Evolutionary conservation across 2,888 invertebrate genomes (phyloP).

Genomic region (Scaptomyza polygonia): DNA sequence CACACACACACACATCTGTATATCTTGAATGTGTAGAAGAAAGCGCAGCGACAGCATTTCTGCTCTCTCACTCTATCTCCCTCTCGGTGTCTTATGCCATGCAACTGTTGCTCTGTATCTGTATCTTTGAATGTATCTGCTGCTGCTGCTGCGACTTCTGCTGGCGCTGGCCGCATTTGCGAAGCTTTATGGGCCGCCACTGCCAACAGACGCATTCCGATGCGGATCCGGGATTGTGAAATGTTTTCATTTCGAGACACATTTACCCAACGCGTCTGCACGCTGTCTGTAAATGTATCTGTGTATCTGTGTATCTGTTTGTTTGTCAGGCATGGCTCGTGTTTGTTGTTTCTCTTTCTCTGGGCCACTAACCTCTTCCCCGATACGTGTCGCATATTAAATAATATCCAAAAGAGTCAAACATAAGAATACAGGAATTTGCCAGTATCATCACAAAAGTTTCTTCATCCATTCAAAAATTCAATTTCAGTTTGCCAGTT

Average conservation of each 20-base stretch:
- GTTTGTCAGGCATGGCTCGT: neutral
- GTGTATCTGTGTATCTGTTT: conserved; percentile 9
- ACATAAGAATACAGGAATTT: conserved; percentile 44
- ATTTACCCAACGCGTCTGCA: conserved; percentile 63
- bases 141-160: conserved; percentile 26
- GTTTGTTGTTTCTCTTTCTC: conserved; percentile 38
- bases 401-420: conserved; percentile 43
- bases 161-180: conserved; percentile 53
- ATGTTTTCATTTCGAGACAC: conserved; percentile 79
- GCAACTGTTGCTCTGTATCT: conserved; percentile 20
- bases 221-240: conserved; percentile 81
- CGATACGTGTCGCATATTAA: conserved; percentile 75
- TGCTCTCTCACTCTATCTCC: conserved; percentile 9
- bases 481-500: conserved; percentile 41
- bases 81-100: conserved; percentile 5
- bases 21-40: no score
- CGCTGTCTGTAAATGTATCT: conserved; percentile 44
- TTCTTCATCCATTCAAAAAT: conserved; percentile 39
- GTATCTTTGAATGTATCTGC: conserved; percentile 13
- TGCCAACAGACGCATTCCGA: conserved; percentile 72
- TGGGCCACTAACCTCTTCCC: conserved; percentile 57
- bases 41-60: conserved; percentile 9
- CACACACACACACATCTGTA: neutral
- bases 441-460: conserved; percentile 37
- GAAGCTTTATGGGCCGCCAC: conserved; percentile 64